These are phyloP conservation scores for Phenganax marumi DNA, from an alignment of 92 coral and sea anemone genomes.

Conservation along the genomic window DNA sequence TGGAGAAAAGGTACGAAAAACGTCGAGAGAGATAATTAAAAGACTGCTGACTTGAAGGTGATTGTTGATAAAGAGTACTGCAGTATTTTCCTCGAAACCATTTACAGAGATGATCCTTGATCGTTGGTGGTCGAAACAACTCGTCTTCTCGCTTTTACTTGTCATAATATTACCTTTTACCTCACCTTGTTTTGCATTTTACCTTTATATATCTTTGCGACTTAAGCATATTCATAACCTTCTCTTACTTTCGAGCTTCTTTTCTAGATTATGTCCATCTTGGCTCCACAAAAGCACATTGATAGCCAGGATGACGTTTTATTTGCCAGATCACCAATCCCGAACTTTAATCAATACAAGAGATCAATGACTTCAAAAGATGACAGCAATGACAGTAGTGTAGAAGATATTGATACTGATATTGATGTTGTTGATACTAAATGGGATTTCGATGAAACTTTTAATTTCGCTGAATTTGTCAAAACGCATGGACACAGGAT, in stretches of 20 bases:
- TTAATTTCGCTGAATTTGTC: constrained; percentile 94
- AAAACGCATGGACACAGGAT: constrained; percentile 98
- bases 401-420: constrained; percentile 50
- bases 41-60: neutral
- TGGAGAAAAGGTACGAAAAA: constrained; percentile 82
- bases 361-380: constrained; percentile 64
- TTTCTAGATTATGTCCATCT: constrained; percentile 85
- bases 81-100: no score
- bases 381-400: constrained; percentile 68
- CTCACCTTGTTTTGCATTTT: constrained; percentile 23
- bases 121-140: no score
- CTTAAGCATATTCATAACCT: constrained; percentile 23
- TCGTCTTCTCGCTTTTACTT: no score
- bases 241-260: neutral
- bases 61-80: no score
- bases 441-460: constrained; percentile 78
- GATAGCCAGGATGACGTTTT: constrained; percentile 90
- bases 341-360: constrained; percentile 82
- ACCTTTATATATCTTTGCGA: constrained; percentile 18
- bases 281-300: constrained; percentile 94
- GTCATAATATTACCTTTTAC: constrained; percentile 4
- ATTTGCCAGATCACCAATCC: constrained; percentile 92
- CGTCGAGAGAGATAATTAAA: neutral
- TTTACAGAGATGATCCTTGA: no score
- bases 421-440: constrained; percentile 71